Conservation (phyloP, 2,113 vertebrate species). For the Daboia siamensis region DNA sequence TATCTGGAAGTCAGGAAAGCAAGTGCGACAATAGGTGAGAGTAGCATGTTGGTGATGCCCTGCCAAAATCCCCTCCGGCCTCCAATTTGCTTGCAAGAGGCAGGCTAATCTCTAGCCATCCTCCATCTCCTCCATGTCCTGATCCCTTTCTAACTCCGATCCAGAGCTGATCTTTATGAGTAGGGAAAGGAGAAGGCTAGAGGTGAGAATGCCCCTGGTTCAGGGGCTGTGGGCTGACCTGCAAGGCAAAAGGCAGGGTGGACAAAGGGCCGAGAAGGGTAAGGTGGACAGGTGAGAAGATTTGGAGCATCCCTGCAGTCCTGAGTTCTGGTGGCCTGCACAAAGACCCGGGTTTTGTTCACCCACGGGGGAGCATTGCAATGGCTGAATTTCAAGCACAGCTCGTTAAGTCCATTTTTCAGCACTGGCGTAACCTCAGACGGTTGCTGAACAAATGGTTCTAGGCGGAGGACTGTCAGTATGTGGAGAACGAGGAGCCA, state of each 20-base stretch:
- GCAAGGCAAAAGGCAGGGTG: neutral
- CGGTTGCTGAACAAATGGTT: neutral
- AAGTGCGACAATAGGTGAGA: neutral
- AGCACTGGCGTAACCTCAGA: neutral
- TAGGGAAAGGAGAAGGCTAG: neutral
- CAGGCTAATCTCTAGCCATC: neutral
- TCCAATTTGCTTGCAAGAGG: neutral
- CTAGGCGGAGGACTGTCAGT: neutral
- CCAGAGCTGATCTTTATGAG: neutral
- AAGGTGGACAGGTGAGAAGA: neutral
- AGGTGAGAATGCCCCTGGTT: neutral
- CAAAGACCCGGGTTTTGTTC: neutral
- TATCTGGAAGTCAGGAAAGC: neutral
- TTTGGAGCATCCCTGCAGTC: neutral
- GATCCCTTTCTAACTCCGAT: neutral
- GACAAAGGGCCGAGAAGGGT: neutral
- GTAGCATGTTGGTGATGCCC: neutral
- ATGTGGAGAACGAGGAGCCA: neutral
- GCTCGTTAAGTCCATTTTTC: neutral
- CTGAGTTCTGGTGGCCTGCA: neutral
- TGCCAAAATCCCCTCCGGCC: neutral
- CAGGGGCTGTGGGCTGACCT: neutral
- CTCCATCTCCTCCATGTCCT: neutral
- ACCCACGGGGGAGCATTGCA: neutral
- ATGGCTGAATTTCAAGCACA: neutral